Conservation (phyloP, 1,140 invertebrate genomes). For the Drosophila punjabiensis region DNA sequence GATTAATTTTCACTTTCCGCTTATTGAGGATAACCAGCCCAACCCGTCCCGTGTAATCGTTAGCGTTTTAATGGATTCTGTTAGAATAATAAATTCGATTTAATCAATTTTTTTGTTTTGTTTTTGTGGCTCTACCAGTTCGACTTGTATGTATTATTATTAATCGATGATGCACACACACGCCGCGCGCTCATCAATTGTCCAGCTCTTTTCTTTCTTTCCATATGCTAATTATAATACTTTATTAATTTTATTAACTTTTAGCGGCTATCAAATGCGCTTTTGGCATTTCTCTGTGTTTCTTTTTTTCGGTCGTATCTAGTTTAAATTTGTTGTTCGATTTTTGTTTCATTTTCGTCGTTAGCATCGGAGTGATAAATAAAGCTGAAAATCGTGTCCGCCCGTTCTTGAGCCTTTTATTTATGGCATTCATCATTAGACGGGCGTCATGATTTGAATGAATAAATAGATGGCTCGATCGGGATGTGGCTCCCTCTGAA, state of each 20-base stretch:
- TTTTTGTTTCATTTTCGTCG: slow-evolving; percentile 28
- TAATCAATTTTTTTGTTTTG: slow-evolving; percentile 31
- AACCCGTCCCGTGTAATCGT: slow-evolving; percentile 54
- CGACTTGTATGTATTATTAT: slow-evolving; percentile 31
- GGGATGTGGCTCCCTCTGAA: slow-evolving; percentile 45
- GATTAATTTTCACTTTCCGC: slow-evolving; percentile 55
- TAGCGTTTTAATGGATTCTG: slow-evolving; percentile 51
- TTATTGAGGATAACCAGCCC: slow-evolving; percentile 39
- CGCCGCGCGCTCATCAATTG: slow-evolving; percentile 10
- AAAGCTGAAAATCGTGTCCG: slow-evolving; percentile 33
- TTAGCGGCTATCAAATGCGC: slow-evolving; percentile 8
- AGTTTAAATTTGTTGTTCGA: slow-evolving; percentile 33
- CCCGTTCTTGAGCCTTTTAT: slow-evolving; percentile 54
- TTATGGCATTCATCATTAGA: slow-evolving; percentile 70
- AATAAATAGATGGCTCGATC: slow-evolving; percentile 45
- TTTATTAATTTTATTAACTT: slow-evolving; percentile 31
- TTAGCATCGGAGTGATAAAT: slow-evolving; percentile 48
- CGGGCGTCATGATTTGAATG: slow-evolving; percentile 67
- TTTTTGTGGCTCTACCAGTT: slow-evolving; percentile 30
- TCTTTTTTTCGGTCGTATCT: slow-evolving; percentile 12
- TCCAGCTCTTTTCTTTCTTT: slow-evolving; percentile 11
- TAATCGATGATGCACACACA: slow-evolving; percentile 45
- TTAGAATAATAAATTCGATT: slow-evolving; percentile 49
- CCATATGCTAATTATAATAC: slow-evolving; percentile 18
- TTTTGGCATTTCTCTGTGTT: slow-evolving; percentile 13